Base-by-base conservation (phyloP, 2,113 vertebrate species). In the Brachypodius melanocephalos region DNA sequence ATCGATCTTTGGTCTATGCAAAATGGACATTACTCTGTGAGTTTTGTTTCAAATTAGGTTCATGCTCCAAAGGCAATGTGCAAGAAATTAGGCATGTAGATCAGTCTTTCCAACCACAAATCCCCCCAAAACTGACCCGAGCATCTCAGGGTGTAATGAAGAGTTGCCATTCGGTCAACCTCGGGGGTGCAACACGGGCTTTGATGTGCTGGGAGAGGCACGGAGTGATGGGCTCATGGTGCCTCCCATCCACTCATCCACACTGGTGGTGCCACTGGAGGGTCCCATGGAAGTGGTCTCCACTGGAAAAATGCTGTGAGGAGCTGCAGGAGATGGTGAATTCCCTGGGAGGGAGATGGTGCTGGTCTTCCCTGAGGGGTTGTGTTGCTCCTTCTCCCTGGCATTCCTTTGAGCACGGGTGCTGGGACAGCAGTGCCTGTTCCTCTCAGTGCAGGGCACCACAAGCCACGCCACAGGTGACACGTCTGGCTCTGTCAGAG, bases 71-170 rank as follows among this genome's bases (percentile, higher is more conserved):
- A 89, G 72, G 77, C 80, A 81, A 21, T 34, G 58, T 31, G 12
- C 76, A 73, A 61, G 81, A 94, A 94, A 97, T 92, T 78, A 83
- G 46, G 49, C 52, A 34, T 8, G 61, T 84, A 78, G 58, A 48
- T 43, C 22, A 78, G 59, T 42, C 77, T 96, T 93, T 93, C 59
- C 55, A 81, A 62, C 91, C 89, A 90, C 68, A 96, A 86, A 88
- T 72, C 73, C 65, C 52, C 48, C 63, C 4, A 17, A 81, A 82
- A 72, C 61, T 13, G 5, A 36, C 16, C 40, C 2, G 12, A 81
- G 43, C 21, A 4, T 66, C 63, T 88, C 43, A 29, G 86, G 67
- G 69, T 62, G 68, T 81, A 62, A 91, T 22, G 57, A 45, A 48
- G 65, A 58, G 72, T 42, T 26, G 17, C 34, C 31, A 5, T 74